Base-by-base conservation (phyloP, 1,140 invertebrate species). In the Nylanderia fulva region DNA sequence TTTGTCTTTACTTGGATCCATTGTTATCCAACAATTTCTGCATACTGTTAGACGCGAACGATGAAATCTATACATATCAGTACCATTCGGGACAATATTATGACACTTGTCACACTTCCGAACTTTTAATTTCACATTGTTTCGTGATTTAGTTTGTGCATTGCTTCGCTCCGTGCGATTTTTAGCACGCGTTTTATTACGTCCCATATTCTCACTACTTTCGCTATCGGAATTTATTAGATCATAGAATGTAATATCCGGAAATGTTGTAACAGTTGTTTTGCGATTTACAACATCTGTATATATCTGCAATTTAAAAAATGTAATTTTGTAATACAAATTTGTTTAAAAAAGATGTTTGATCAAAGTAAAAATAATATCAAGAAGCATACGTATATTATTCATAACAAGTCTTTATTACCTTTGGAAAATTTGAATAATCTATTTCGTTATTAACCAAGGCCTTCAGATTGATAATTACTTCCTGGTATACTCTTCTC, bases 271-370 rank as follows among this genome's bases (percentile, higher is more conserved):
- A 27, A 60, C 84, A 0, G 93, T 94, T 1, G 93, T 94, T 85
- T 94, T 93, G 4, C 93, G 91, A 85, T 66, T 92, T n/a, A 93
- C 66, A 8, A 94, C 89, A 33, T 71, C 48, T 18, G 93, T 93
- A 79, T 90, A 90, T 36, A 90, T 90, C 93, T 94, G 58, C 2
- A 80, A 85, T 60, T 3, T 42, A 42, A 27, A 60, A 61, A 61
- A 29, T 6, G 8, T 7, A 36, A 42, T 4, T 42, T 5, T 18
- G 11, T 11, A 24, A 79, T 18, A 68, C 1, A 42, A 60, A 33
- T 33, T 33, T 33, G 15, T 29, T 9, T 13, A 24, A 42, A 8
- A 80, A 42, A 18, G 8, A 29, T 15, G n/a, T 69, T 33, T 27
- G 13, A 15, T 11, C 36, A 18, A 61, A 36, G 8, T 0, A 52